Percentiles rank a stretch among this genome's conserved stretches.
These are phyloP conservation scores for Leptinotarsa haldemani DNA, from an alignment of 2,888 invertebrate genomes.

Conservation along the genomic window DNA sequence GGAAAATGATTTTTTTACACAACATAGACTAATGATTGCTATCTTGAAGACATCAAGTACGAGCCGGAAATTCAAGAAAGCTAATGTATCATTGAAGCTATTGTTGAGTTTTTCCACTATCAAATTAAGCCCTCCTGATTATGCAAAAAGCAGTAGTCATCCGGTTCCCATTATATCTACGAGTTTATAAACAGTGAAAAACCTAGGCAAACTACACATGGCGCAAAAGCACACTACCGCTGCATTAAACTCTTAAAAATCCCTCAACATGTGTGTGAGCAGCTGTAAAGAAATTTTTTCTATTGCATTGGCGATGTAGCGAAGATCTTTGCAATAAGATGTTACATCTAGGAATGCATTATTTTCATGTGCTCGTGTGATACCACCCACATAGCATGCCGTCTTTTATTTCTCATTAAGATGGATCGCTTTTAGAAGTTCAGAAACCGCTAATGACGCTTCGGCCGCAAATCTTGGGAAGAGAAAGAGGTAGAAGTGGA, in stretches of 20 bases:
- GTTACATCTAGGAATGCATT: conserved; percentile 22
- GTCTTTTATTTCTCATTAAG: conserved; percentile 15
- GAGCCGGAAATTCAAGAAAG: too few relatives aligned
- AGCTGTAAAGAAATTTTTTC: conserved; percentile 20
- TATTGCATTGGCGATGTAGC: conserved; percentile 22
- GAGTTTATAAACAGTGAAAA: conserved; percentile 25
- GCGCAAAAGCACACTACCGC: background rate
- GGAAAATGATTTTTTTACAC: too few relatives aligned
- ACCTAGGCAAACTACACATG: conserved; percentile 17
- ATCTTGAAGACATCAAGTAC: too few relatives aligned
- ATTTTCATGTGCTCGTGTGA: conserved; percentile 17
- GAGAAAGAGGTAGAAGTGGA: background rate
- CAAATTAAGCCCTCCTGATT: background rate
- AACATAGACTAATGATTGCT: too few relatives aligned
- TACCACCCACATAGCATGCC: conserved; percentile 21
- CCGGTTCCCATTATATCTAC: conserved; percentile 24
- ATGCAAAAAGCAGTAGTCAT: conserved; percentile 15
- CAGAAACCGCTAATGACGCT: background rate
- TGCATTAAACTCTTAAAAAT: conserved; percentile 13
- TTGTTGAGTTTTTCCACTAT: background rate
- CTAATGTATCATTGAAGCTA: background rate
- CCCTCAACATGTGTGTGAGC: conserved; percentile 9
- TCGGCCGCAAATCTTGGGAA: background rate
- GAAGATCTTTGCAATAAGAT: conserved; percentile 17
- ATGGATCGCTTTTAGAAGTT: background rate